Evolutionary conservation across 2,113 vertebrate genomes (phyloP).

Genomic region (Muntiacus muntjak): DNA sequence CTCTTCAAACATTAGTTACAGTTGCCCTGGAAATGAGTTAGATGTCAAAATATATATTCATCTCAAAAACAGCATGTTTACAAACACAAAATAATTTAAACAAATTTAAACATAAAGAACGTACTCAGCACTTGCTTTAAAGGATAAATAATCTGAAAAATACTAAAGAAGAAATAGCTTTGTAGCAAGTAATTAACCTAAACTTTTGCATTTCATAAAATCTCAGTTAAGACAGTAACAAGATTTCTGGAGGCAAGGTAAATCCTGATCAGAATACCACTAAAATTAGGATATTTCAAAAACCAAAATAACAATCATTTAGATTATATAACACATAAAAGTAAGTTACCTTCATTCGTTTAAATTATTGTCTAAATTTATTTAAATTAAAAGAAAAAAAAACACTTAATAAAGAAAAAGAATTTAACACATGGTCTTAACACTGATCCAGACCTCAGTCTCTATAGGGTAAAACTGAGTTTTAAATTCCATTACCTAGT

Average conservation of each 20-base stretch:
- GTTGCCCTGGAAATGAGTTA: not conserved
- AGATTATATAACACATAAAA: not conserved
- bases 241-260: not conserved
- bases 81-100: conserved; percentile 1
- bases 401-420: not conserved
- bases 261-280: not conserved
- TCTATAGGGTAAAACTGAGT: not conserved
- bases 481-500: not conserved
- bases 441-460: not conserved
- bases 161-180: not conserved
- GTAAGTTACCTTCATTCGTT: not conserved
- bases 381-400: not conserved
- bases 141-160: not conserved
- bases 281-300: not conserved
- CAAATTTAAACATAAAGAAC: not conserved
- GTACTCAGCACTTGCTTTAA: not conserved
- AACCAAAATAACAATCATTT: not conserved
- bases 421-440: not conserved
- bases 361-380: not conserved
- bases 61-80: not conserved
- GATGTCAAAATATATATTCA: not conserved
- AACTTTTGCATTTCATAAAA: not conserved
- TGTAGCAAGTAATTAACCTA: not conserved
- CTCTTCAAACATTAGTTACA: conserved; percentile 6
- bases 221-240: not conserved